A percentile compares a stretch with the other conserved stretches of the same genome.
phyloP scores from a whole-genome alignment of 1,140 invertebrate species.

The Leptinotarsa lineolata region DNA sequence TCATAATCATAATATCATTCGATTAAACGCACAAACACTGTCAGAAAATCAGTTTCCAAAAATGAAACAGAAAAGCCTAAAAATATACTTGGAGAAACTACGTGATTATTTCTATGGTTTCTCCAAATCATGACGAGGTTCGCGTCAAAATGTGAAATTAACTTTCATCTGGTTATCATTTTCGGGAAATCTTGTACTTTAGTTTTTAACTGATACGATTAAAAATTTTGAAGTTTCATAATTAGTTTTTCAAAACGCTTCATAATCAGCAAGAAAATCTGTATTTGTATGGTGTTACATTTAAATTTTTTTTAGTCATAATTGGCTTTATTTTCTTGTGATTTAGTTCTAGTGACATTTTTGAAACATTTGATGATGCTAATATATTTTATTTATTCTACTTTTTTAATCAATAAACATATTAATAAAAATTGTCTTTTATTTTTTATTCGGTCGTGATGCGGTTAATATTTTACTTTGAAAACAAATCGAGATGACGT shows the following conservation, averaged over 20 bases:
- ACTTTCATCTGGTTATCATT: background rate
- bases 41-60: background rate
- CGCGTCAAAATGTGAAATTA: background rate
- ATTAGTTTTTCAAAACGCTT: background rate
- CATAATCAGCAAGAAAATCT: background rate
- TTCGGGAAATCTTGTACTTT: background rate
- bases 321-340: slow-evolving; percentile 2
- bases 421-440: background rate
- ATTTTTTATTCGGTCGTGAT: background rate
- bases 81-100: too few species aligned
- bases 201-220: background rate
- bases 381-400: slow-evolving; percentile 5
- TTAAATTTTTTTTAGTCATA: background rate
- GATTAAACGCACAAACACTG: background rate
- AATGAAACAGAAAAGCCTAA: too few species aligned
- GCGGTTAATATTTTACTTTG: too few species aligned
- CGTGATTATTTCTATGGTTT: background rate
- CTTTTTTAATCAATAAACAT: slow-evolving; percentile 4
- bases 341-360: background rate
- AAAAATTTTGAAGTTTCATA: background rate
- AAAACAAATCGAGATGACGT: too few species aligned
- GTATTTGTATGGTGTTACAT: background rate
- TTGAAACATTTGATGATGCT: background rate
- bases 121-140: background rate
- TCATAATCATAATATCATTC: background rate